A percentile compares a stretch with the other conserved stretches of the same genome.
Conservation (phyloP, 2,113 vertebrate species). For the Poeciliopsis turrubarensis region DNA sequence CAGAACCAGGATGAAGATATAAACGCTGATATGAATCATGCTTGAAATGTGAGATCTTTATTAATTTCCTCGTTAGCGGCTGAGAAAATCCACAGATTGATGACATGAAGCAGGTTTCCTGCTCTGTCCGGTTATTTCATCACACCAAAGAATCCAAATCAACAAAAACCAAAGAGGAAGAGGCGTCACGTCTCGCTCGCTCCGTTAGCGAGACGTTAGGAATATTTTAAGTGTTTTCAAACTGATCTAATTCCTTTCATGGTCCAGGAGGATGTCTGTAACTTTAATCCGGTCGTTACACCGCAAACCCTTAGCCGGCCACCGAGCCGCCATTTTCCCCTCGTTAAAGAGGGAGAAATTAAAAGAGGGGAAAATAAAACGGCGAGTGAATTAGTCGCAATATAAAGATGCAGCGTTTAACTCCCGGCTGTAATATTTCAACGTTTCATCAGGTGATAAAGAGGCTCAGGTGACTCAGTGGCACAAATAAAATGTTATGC, state of each 20-base stretch:
- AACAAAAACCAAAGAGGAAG: not conserved
- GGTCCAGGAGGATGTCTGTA: not conserved
- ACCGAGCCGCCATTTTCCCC: not conserved
- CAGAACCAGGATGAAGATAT: not conserved
- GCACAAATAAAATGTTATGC: not conserved
- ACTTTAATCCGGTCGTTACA: constrained; percentile 10
- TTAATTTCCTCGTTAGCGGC: constrained; percentile 20
- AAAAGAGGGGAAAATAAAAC: not conserved
- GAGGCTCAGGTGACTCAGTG: not conserved
- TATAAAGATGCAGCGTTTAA: not conserved
- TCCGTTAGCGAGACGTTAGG: not conserved
- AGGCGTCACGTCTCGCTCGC: not conserved
- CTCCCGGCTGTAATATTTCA: not conserved
- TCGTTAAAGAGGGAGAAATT: not conserved
- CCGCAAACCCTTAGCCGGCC: constrained; percentile 11
- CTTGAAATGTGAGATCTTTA: constrained; percentile 15
- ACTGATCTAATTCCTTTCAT: constrained; percentile 1
- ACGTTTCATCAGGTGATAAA: not conserved
- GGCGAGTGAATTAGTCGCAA: not conserved
- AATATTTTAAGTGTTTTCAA: not conserved
- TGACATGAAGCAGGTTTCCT: constrained; percentile 18
- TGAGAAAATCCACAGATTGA: constrained; percentile 6
- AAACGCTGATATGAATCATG: constrained; percentile 21
- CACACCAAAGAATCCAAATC: constrained; percentile 17
- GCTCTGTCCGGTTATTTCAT: constrained; percentile 43